Evolutionary conservation across 2,113 vertebrate genomes (phyloP), one percentile per base, ranked within the genome.

Genomic region (Aphyosemion australe): DNA sequence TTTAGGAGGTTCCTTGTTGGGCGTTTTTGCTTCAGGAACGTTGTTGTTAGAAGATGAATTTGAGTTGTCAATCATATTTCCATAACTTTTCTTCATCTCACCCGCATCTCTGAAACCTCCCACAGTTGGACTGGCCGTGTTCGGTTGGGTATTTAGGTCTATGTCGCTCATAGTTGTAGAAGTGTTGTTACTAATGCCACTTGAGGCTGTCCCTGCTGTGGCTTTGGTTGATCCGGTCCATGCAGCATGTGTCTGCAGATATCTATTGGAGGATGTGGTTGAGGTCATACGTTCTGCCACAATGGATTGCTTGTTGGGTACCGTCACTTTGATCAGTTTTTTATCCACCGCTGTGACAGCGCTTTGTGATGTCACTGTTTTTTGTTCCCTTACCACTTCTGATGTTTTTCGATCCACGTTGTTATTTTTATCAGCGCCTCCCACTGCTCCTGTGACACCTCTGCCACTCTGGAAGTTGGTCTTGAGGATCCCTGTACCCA

Each of bases 401-500:
- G 82, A 88, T 0, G 80, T 83, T 0, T 78, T 63, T 0, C 14
- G 51, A 5, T 62, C 74, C 1, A 47, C 20, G 58, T 73, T 68
- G 63, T 69, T 74, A 46, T 74, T 83, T 46, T 42, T 20, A 0
- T 73, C 82, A 14, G 13, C 32, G 13, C 48, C 65, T 43, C 15
- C 46, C 18, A 26, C 26, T 2, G 70, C 59, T 78, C 13, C 76
- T 55, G 56, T 20, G 19, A 45, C 6, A 1, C 5, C 50, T 74
- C 59, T 87, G 0, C 90, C 86, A 12, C 90, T 87, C 39, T 91
- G 92, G 41, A 98, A 92, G 56, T 92, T 94, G 0, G 96, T 93
- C 57, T 79, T 92, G 45, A 97, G 77, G 41, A 83, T 88, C 2
- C 94, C 94, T 0, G 77, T 89, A 0, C 96, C 96, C 0, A 92